Base-by-base conservation (phyloP, 2,888 invertebrate species). In the Coremacera marginata region DNA sequence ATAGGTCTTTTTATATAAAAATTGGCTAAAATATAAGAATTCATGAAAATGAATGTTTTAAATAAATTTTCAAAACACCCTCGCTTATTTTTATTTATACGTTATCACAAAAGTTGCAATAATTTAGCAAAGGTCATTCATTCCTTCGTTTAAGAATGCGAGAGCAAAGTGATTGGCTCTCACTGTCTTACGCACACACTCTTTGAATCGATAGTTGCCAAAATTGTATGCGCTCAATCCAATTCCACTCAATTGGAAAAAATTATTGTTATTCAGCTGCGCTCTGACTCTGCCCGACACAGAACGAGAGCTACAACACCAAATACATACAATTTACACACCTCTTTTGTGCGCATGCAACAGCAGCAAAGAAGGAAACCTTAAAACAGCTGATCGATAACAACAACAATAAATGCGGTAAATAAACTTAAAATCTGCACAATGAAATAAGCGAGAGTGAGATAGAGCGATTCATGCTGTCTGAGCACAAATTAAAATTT, bases 371-470 rank as follows among this genome's bases (percentile, higher is more conserved):
- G 11, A 2, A 9, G 25, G 72, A 62, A 62, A 44, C 72, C 52
- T 63, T 34, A 63, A 52, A 73, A 73, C 73, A 73, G 73, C 73
- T 73, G 73, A 73, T 73, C 73, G 11, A 73, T 73, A 5, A 51
- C 27, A 19, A 34, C 73, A 65, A 70, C 22, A 60, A 57, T 9
- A 27, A 49, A 34, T 44, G 19, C 67, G 22, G 19, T 19, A 19
- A 60, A 60, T 4, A 22, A 60, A 60, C 2, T 9, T 27, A 27
- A 37, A 67, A n/a, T 44, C 22, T 14, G 16, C 67, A 37, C 44
- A 65, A 22, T 3, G 2, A 60, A 31, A 7, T 7, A 49, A 25
- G 51, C 3, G 14, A 60, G 16, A 71, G 34, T 16, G 71, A 34
- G 55, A 71, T 19, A 57, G 71, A 19, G 14, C 16, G 14, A 55